Evolutionary conservation across 2,888 invertebrate species (phyloP).

Genomic region (Dasysyrphus albostriatus): DNA sequence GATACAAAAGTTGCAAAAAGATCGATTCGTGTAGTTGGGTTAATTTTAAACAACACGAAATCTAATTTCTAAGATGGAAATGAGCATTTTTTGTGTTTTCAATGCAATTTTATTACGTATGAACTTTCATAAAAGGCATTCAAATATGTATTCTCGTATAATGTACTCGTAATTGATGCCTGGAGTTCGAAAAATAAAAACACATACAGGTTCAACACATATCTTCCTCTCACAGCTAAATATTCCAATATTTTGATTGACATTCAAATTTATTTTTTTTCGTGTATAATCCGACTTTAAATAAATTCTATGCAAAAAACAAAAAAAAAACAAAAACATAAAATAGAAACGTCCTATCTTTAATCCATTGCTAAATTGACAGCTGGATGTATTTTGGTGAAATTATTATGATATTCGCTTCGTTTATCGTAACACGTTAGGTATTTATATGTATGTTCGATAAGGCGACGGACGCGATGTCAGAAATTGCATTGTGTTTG

Average conservation of each 20-base stretch:
- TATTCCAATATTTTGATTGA: conserved; percentile 1
- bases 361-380: conserved; percentile 33
- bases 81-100: no score
- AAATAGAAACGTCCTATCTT: neutral
- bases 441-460: conserved; percentile 1
- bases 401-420: conserved; percentile 21
- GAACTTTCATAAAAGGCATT: no score
- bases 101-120: no score
- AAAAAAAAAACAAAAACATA: neutral
- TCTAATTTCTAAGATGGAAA: no score
- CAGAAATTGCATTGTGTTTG: conserved; percentile 19
- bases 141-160: no score
- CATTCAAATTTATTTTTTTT: conserved; percentile 26
- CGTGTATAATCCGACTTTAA: neutral
- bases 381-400: conserved; percentile 18
- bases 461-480: conserved; percentile 12
- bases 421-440: conserved; percentile 16
- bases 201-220: no score
- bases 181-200: no score
- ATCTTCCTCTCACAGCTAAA: no score
- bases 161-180: no score
- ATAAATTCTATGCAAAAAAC: conserved; percentile 1
- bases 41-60: no score
- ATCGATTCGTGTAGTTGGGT: no score
- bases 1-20: no score